A percentile compares a stretch with the other conserved stretches of the same genome.
Conservation (phyloP, 37 sponge, comb jelly and placozoan genomes). For the Ephydatia muelleri region DNA sequence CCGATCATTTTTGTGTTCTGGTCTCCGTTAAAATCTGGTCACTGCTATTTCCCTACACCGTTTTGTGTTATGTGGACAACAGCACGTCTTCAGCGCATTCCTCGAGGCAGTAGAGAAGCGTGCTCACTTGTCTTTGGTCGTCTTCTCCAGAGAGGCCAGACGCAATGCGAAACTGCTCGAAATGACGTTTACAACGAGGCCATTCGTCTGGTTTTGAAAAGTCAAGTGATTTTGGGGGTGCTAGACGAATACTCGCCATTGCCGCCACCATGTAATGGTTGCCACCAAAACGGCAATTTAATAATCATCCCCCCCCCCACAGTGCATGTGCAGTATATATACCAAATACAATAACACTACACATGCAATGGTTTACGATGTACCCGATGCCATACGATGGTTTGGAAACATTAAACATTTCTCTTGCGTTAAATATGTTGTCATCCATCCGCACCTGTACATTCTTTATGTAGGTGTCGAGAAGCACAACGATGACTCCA, state of each 20-base stretch:
- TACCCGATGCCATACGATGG: no score
- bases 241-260: conserved; percentile 16
- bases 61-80: no score
- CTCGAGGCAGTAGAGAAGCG: conserved; percentile 41
- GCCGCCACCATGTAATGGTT: conserved; percentile 35
- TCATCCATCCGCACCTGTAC: no score
- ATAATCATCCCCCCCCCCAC: background rate
- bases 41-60: no score
- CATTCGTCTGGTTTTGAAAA: conserved; percentile 31
- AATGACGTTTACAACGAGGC: conserved; percentile 7
- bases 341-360: background rate
- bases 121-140: conserved; percentile 22
- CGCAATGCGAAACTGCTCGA: conserved; percentile 27
- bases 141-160: conserved; percentile 9
- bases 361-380: no score
- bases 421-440: no score
- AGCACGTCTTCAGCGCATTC: conserved; percentile 35
- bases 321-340: background rate
- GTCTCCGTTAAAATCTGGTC: no score
- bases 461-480: no score
- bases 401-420: no score
- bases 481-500: no score
- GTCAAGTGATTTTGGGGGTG: conserved; percentile 12
- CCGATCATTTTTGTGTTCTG: no score
- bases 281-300: background rate